Percentiles rank a stretch among this genome's conserved stretches.
These are phyloP conservation scores for Bombus polaris DNA, from an alignment of 1,140 invertebrate genomes.

Conservation along the genomic window DNA sequence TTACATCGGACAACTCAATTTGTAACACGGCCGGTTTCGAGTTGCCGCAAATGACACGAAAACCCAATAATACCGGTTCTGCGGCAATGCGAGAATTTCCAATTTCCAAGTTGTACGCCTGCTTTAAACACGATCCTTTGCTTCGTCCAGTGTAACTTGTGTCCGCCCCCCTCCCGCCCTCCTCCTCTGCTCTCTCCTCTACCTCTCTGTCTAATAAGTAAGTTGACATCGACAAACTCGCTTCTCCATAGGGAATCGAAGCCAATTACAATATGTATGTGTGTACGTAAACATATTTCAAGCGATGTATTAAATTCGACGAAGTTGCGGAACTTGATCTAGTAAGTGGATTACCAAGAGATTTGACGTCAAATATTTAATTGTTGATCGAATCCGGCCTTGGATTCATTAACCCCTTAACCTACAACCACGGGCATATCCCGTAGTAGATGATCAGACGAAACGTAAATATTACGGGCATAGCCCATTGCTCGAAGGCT, in stretches of 20 bases:
- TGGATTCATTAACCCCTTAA: too few species aligned
- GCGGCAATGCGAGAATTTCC: slow-evolving; percentile 60
- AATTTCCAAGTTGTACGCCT: slow-evolving; percentile 56
- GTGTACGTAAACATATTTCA: background rate
- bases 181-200: too few species aligned
- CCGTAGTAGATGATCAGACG: too few species aligned
- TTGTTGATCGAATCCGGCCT: too few species aligned
- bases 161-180: fast-evolving
- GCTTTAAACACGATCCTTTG: slow-evolving; percentile 25
- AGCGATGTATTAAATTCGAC: background rate
- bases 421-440: too few species aligned
- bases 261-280: background rate
- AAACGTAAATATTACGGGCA: too few species aligned
- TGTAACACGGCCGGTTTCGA: slow-evolving; percentile 31
- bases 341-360: too few species aligned
- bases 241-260: slow-evolving; percentile 1
- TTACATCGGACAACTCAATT: slow-evolving; percentile 46
- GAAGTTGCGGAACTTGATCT: background rate
- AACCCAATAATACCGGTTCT: slow-evolving; percentile 55
- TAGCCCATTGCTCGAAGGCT: too few species aligned
- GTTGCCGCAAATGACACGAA: slow-evolving; percentile 54
- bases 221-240: background rate
- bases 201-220: background rate
- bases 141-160: background rate
- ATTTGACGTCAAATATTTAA: too few species aligned